Evolutionary conservation across 2,888 invertebrate genomes (phyloP).

Genomic region (Maniola hyperantus): DNA sequence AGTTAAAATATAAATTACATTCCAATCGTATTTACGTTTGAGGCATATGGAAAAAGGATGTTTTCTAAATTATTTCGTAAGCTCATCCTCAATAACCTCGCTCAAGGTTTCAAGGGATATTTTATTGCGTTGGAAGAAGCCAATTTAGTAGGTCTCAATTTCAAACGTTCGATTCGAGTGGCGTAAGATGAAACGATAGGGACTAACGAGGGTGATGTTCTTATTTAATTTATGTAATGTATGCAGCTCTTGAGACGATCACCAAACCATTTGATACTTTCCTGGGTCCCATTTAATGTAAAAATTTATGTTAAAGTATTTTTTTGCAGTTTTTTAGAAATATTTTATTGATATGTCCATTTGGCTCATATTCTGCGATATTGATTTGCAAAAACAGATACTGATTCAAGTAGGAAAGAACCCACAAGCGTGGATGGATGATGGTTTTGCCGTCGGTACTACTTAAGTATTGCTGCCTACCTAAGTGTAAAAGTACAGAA

Average conservation of each 20-base stretch:
- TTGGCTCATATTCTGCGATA: too few relatives aligned
- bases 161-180: constrained; percentile 40
- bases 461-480: too few relatives aligned
- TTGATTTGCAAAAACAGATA: neutral
- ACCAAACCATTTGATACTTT: constrained; percentile 19
- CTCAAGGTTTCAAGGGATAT: constrained; percentile 26
- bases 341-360: neutral
- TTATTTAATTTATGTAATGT: constrained; percentile 44
- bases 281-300: constrained; percentile 4
- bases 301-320: neutral
- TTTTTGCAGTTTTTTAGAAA: too few relatives aligned
- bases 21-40: constrained; percentile 6
- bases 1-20: constrained; percentile 5
- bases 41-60: constrained; percentile 24
- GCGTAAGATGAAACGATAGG: constrained; percentile 36
- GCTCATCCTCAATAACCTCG: constrained; percentile 29
- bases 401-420: too few relatives aligned
- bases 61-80: constrained; percentile 32
- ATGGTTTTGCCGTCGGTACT: too few relatives aligned
- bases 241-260: constrained; percentile 42
- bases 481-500: too few relatives aligned
- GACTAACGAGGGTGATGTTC: constrained; percentile 44
- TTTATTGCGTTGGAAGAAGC: constrained; percentile 38
- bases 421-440: too few relatives aligned
- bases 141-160: constrained; percentile 41